Evolutionary conservation across 2,888 invertebrate species (phyloP), one percentile per base, ranked within the genome.

Genomic region (Drosophila fulvimacula): DNA sequence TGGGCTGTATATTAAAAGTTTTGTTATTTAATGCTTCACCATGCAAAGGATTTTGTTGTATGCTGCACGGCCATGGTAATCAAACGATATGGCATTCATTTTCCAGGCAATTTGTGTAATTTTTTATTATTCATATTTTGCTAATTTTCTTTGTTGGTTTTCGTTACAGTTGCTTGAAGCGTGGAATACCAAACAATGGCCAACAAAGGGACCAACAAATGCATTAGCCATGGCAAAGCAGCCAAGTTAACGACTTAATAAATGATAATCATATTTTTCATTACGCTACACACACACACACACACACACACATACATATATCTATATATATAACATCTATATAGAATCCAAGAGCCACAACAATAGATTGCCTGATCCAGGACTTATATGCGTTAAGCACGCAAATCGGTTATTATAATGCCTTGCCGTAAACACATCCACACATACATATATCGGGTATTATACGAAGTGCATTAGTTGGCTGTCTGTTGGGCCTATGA

Each of bases 321-420:
- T n/a, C 51, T 57, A 68, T 7, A 44, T 19, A 21, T 21, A 10
- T 11, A 9, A 7, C 11, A n/a, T 19, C 13, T 30, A 19, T 30
- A 30, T 19, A 41, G 7, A 24, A 32, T 30, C n/a, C 13, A 39
- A 17, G 38, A 42, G 21, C 9, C 34, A 64, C 58, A 46, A 69
- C 56, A 79, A 62, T 58, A 58, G 71, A 64, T 65, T 66, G 58
- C 59, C 52, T 34, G 57, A 46, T 36, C 36, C 42, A 21, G 58
- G 52, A 71, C 70, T 82, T 81, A 82, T 82, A 81, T 68, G 75
- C 82, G 79, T 87, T 69, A 63, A 68, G 68, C 83, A 83, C 83
- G 90, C 83, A 83, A 83, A 88, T 83, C 73, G 88, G 88, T 89
- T 89, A 89, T 89, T 89, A 89, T 88, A 82, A 79, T 88, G 69